Conservation (phyloP, 1,140 invertebrate species). For the Nephotettix cincticeps region DNA sequence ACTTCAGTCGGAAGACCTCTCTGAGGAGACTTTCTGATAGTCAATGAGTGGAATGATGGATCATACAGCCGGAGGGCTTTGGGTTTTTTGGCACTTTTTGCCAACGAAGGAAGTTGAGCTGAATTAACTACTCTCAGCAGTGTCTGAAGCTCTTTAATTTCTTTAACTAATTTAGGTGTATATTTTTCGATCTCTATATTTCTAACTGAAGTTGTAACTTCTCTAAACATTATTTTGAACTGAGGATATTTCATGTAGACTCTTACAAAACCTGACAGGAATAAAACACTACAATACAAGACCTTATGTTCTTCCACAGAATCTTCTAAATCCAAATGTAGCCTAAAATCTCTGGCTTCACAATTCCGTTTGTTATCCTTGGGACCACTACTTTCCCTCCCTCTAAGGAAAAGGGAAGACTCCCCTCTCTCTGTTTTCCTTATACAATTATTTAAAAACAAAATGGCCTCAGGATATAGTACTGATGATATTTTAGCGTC, state of each 20-base stretch:
- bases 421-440: too few relatives aligned
- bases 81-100: constrained; percentile 66
- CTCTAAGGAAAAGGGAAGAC: too few relatives aligned
- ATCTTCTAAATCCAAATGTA: too few relatives aligned
- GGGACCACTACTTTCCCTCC: too few relatives aligned
- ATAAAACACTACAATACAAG: background rate
- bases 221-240: constrained; percentile 19
- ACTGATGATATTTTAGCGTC: background rate
- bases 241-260: constrained; percentile 8
- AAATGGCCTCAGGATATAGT: background rate
- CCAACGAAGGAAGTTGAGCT: constrained; percentile 57
- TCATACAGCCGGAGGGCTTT: constrained; percentile 81
- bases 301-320: background rate
- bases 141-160: constrained; percentile 49
- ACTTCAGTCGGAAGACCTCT: constrained; percentile 63
- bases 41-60: constrained; percentile 76
- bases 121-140: constrained; percentile 53
- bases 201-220: constrained; percentile 39
- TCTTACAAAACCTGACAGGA: constrained; percentile 18
- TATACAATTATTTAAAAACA: background rate
- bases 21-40: constrained; percentile 64
- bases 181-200: constrained; percentile 54
- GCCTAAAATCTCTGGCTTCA: too few relatives aligned
- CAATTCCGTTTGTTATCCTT: too few relatives aligned
- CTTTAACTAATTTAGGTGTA: constrained; percentile 56